Conservation (phyloP, 2,113 vertebrate genomes). For the Sinosuthora webbiana region DNA sequence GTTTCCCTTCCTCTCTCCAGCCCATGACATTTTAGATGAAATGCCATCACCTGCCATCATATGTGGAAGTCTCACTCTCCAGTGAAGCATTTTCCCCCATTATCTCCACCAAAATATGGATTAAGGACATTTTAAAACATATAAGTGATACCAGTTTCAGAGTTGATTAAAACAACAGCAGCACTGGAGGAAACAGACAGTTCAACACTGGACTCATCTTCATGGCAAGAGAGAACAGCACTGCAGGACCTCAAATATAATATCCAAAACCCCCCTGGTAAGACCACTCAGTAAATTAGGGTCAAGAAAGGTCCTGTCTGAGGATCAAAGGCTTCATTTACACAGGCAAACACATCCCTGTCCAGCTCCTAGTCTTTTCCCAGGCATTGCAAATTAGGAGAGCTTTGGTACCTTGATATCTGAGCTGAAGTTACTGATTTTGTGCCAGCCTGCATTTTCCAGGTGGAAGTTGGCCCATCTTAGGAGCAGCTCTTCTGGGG, state of each 20-base stretch:
- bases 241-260: not conserved
- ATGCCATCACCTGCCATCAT: not conserved
- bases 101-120: not conserved
- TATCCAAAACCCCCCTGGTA: not conserved
- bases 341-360: not conserved
- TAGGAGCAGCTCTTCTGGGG: slow-evolving; percentile 93
- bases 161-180: not conserved
- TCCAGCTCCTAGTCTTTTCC: not conserved
- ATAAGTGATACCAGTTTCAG: not conserved
- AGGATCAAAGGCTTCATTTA: not conserved
- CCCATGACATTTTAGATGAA: not conserved
- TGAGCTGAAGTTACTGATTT: slow-evolving; percentile 94
- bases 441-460: slow-evolving; percentile 85
- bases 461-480: slow-evolving; percentile 97
- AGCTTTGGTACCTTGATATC: slow-evolving; percentile 87
- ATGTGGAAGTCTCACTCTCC: not conserved
- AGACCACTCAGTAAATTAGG: not conserved
- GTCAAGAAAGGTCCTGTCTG: not conserved
- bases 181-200: not conserved
- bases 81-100: not conserved
- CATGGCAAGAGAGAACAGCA: not conserved
- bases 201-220: not conserved
- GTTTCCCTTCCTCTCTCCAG: not conserved
- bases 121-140: not conserved
- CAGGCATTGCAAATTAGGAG: not conserved